A percentile compares a stretch with the other conserved stretches of the same genome.
Conservation (phyloP, 2,113 vertebrate genomes). For the Grus americana region DNA sequence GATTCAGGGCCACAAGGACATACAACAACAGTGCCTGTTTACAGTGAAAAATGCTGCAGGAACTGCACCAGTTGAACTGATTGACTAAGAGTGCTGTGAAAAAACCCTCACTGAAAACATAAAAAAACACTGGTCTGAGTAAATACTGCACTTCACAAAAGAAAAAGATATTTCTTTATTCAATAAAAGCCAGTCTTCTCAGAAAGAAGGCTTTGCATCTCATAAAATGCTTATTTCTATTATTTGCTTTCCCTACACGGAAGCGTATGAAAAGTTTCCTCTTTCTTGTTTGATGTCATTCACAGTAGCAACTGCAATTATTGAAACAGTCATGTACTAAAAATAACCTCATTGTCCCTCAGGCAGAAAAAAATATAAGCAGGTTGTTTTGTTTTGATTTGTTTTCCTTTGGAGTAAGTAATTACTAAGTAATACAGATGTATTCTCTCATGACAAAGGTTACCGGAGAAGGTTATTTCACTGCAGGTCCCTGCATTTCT, state of each 20-base stretch:
- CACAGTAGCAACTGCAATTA: not conserved
- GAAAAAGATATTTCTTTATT: not conserved
- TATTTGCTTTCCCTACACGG: not conserved
- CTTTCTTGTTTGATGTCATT: not conserved
- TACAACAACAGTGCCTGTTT: not conserved
- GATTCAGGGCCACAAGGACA: not conserved
- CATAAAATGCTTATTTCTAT: not conserved
- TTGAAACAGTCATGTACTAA: not conserved
- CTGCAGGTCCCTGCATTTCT: not conserved
- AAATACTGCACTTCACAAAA: not conserved
- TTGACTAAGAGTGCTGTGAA: not conserved
- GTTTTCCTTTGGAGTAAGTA: not conserved
- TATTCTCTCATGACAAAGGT: not conserved
- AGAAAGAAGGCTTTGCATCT: not conserved
- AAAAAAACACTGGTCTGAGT: not conserved
- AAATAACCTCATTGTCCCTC: not conserved
- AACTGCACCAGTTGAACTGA: not conserved
- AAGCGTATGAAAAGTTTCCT: not conserved
- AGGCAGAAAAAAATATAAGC: not conserved
- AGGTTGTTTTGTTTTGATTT: not conserved
- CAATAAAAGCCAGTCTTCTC: not conserved
- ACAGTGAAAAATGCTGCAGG: not conserved
- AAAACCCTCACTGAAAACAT: not conserved
- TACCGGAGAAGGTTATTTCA: not conserved
- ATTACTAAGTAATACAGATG: not conserved